A percentile compares a stretch with the other conserved stretches of the same genome.
Conservation (phyloP, 2,888 invertebrate genomes). For the Drosophila sordidapex region DNA sequence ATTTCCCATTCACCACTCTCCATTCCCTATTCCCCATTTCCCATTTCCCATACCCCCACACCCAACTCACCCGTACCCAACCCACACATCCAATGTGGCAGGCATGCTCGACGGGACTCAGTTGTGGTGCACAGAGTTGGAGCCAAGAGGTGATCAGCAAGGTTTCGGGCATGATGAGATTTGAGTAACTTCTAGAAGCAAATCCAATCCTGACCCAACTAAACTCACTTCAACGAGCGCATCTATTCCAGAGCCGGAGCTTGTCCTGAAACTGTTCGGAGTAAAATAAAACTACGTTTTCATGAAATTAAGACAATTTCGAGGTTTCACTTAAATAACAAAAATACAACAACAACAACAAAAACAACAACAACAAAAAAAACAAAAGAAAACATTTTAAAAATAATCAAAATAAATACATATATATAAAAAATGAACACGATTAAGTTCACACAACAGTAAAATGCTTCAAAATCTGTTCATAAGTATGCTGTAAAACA, state of each 20-base stretch:
- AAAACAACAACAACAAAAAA: constrained; percentile 17
- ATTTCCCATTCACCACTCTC: neutral
- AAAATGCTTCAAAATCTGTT: constrained; percentile 34
- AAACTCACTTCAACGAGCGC: constrained; percentile 6
- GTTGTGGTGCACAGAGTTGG: neutral
- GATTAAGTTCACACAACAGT: constrained; percentile 3
- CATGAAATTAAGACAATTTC: constrained; percentile 83
- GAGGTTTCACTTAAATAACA: constrained; percentile 81
- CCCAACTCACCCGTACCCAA: constrained; percentile 9
- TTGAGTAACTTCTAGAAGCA: constrained; percentile 11
- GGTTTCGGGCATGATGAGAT: constrained; percentile 36
- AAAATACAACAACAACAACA: constrained; percentile 48
- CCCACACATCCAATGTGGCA: constrained; percentile 7
- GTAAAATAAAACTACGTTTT: constrained; percentile 65
- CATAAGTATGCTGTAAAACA: constrained; percentile 31
- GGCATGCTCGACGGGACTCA: constrained; percentile 6
- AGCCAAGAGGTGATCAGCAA: constrained; percentile 19
- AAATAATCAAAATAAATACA: constrained; percentile 36
- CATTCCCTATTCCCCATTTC: neutral
- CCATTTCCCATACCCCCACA: constrained; percentile 10
- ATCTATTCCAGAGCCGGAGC: constrained; percentile 4
- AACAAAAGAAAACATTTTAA: constrained; percentile 11
- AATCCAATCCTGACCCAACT: constrained; percentile 18
- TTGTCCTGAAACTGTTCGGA: constrained; percentile 11
- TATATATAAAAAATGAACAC: constrained; percentile 16